Percentiles rank a stretch among this genome's conserved stretches.
Evolutionary conservation across 2,113 vertebrate genomes (phyloP).

Genomic region (Pluvianellus socialis): DNA sequence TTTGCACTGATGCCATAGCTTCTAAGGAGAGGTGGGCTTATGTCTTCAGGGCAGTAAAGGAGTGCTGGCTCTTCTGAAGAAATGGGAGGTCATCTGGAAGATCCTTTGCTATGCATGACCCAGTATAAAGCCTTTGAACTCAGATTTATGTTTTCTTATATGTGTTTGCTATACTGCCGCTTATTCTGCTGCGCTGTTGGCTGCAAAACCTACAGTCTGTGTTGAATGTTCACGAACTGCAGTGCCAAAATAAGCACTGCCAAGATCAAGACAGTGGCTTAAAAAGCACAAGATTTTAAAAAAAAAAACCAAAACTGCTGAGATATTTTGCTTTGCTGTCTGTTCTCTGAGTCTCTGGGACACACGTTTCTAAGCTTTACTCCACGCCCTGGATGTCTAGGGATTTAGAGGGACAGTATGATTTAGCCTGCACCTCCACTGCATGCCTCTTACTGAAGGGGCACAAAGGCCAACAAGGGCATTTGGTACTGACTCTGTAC

Average conservation of each 20-base stretch:
- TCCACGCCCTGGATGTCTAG: not conserved
- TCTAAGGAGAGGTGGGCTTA: not conserved
- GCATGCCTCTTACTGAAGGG: not conserved
- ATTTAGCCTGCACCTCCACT: not conserved
- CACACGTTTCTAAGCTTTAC: not conserved
- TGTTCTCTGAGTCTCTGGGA: not conserved
- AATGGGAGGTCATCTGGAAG: not conserved
- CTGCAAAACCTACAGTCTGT: not conserved
- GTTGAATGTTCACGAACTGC: conserved; percentile 17
- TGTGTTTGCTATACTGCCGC: not conserved
- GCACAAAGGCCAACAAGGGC: fast-evolving
- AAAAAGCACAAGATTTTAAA: conserved; percentile 4
- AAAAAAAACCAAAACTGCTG: conserved; percentile 1
- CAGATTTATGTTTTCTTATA: not conserved
- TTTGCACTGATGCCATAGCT: not conserved
- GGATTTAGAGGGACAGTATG: not conserved
- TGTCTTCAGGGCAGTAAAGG: not conserved
- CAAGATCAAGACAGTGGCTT: conserved; percentile 61
- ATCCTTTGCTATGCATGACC: not conserved
- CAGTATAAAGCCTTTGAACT: not conserved
- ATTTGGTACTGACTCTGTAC: not conserved
- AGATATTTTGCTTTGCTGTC: conserved; percentile 23
- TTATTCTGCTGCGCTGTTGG: not conserved
- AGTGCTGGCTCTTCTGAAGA: not conserved
- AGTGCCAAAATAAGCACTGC: conserved; percentile 49